Percentiles rank a stretch among this genome's conserved stretches.
These are phyloP conservation scores for Brachionus manjavacas DNA, from an alignment of 1,140 invertebrate genomes.

Conservation along the genomic window DNA sequence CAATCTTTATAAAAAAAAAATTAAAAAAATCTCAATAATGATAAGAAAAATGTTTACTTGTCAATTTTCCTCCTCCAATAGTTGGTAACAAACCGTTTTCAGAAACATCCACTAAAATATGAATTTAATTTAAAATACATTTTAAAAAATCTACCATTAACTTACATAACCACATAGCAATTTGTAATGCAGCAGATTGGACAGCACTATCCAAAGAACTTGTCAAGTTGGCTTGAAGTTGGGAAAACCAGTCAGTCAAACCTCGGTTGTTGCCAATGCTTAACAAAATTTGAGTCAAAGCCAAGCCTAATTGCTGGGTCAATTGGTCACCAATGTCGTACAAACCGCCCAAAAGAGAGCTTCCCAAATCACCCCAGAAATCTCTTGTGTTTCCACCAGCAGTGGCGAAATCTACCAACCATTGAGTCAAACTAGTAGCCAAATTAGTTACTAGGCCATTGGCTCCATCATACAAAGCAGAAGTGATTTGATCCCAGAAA, in stretches of 20 bases:
- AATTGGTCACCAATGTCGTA: neutral
- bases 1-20: neutral
- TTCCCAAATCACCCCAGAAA: constrained; percentile 19
- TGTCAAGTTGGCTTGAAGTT: neutral
- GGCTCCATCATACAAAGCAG: neutral
- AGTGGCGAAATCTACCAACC: neutral
- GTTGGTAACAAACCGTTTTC: constrained; percentile 30
- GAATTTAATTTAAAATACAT: neutral
- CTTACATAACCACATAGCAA: neutral
- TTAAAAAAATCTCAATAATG: neutral
- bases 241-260: neutral
- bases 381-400: neutral
- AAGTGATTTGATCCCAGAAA: neutral
- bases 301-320: neutral
- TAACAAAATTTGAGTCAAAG: constrained; percentile 21
- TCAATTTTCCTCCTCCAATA: neutral
- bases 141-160: neutral
- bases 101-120: constrained; percentile 2
- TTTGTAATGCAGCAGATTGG: neutral
- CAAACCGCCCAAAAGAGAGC: neutral
- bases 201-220: neutral
- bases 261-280: constrained; percentile 3
- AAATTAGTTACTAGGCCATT: neutral
- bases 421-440: neutral
- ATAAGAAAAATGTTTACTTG: neutral